Conservation (phyloP, 2,888 invertebrate genomes). For the Ptychoptera albimana region DNA sequence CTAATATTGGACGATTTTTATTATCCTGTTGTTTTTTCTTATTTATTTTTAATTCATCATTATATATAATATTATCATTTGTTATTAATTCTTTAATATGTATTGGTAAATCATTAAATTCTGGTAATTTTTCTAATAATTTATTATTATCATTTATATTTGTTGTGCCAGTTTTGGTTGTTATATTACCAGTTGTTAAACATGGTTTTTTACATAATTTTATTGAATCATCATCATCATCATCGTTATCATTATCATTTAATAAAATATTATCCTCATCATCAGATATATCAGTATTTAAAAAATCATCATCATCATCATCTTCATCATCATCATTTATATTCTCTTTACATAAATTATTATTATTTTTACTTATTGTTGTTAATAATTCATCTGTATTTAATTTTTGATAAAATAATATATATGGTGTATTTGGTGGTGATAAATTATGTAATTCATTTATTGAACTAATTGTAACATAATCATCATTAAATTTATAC, state of each 20-base stretch:
- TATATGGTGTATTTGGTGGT: slow-evolving; percentile 66
- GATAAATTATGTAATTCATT: slow-evolving; percentile 44
- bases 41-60: slow-evolving; percentile 17
- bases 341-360: background rate
- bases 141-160: too few relatives aligned
- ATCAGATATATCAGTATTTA: background rate
- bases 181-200: too few relatives aligned
- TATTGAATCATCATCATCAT: too few relatives aligned
- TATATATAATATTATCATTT: slow-evolving; percentile 23
- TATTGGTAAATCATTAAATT: slow-evolving; percentile 24
- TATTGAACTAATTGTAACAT: slow-evolving; percentile 44
- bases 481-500: slow-evolving; percentile 68
- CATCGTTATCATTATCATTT: too few relatives aligned
- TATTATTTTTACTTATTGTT: background rate
- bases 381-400: background rate
- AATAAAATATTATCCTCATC: background rate
- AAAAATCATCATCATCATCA: too few relatives aligned
- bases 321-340: background rate
- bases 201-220: too few relatives aligned
- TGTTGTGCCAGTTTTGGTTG: too few relatives aligned
- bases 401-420: slow-evolving; percentile 53
- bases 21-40: background rate
- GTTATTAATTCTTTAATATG: slow-evolving; percentile 24
- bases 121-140: slow-evolving; percentile 13
- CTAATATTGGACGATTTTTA: background rate